Evolutionary conservation across 1,140 invertebrate species (phyloP).

Genomic region (Phthorimaea operculella): DNA sequence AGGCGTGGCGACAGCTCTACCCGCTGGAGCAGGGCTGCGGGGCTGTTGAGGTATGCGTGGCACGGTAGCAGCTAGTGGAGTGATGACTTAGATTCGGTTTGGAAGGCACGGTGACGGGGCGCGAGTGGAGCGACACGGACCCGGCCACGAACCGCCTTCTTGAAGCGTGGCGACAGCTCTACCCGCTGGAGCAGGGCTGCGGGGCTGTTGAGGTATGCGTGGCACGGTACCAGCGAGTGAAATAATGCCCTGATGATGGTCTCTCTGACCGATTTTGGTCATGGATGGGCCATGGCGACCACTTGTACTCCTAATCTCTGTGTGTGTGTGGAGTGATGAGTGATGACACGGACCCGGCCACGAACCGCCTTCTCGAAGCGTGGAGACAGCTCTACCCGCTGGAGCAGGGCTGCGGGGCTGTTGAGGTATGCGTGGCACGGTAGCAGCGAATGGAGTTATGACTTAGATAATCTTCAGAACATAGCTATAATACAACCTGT

Average conservation of each 20-base stretch:
- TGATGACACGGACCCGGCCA: conserved; percentile 77
- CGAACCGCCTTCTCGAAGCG: conserved; percentile 86
- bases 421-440: too few species aligned
- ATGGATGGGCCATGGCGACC: too few species aligned
- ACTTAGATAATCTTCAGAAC: too few species aligned
- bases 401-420: conserved; percentile 69
- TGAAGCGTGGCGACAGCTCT: conserved; percentile 95
- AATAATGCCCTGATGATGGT: not conserved
- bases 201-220: conserved; percentile 58
- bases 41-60: too few species aligned
- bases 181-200: conserved; percentile 79
- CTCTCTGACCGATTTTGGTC: too few species aligned
- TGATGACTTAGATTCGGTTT: too few species aligned
- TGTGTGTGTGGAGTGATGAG: too few species aligned
- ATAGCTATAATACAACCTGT: too few species aligned
- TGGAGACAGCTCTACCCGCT: conserved; percentile 96
- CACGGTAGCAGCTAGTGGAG: too few species aligned
- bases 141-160: conserved; percentile 80
- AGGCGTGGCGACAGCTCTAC: conserved; percentile 96
- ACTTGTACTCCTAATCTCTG: too few species aligned
- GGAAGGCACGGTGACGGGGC: conserved; percentile 89
- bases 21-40: conserved; percentile 76
- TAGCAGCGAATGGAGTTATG: too few species aligned
- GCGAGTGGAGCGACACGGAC: conserved; percentile 80
- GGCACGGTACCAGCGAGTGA: not conserved